phyloP scores from a whole-genome alignment of 2,797 vertebrate species.

The Peromyscus eremicus region DNA sequence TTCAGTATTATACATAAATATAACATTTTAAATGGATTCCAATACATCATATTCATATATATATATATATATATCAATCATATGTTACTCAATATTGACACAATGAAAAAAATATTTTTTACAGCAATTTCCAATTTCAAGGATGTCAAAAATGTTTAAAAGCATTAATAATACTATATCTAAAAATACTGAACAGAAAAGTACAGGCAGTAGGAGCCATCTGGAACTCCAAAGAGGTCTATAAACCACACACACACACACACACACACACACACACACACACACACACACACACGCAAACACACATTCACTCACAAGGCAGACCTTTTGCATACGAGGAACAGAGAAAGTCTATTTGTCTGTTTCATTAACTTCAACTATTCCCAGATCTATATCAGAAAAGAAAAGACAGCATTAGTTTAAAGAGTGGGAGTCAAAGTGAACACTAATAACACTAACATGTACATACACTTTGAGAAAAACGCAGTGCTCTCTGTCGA shows the following conservation, averaged over 20 bases:
- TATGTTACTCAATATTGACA: constrained; percentile 69
- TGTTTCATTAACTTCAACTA: constrained; percentile 20
- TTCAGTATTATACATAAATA: not conserved
- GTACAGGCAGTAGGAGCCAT: constrained; percentile 68
- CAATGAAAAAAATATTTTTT: constrained; percentile 22
- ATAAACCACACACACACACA: not conserved
- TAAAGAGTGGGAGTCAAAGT: constrained; percentile 7
- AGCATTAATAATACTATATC: constrained; percentile 57
- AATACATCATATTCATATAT: constrained; percentile 58
- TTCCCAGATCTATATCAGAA: constrained; percentile 72
- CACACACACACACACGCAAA: not conserved
- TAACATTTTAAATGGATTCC: constrained; percentile 65
- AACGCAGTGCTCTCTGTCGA: not conserved
- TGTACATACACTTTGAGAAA: constrained; percentile 4
- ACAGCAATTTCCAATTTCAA: constrained; percentile 36
- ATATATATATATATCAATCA: constrained; percentile 39
- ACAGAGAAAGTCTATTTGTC: constrained; percentile 72
- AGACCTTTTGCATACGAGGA: constrained; percentile 64
- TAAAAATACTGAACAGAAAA: constrained; percentile 66
- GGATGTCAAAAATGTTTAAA: constrained; percentile 47
- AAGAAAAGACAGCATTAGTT: constrained; percentile 53
- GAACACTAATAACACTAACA: not conserved
- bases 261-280: not conserved
- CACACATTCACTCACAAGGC: not conserved
- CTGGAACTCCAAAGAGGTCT: constrained; percentile 72